phyloP scores from a whole-genome alignment of 2,797 vertebrate genomes.

The Oryzias dopingdopingensis region DNA sequence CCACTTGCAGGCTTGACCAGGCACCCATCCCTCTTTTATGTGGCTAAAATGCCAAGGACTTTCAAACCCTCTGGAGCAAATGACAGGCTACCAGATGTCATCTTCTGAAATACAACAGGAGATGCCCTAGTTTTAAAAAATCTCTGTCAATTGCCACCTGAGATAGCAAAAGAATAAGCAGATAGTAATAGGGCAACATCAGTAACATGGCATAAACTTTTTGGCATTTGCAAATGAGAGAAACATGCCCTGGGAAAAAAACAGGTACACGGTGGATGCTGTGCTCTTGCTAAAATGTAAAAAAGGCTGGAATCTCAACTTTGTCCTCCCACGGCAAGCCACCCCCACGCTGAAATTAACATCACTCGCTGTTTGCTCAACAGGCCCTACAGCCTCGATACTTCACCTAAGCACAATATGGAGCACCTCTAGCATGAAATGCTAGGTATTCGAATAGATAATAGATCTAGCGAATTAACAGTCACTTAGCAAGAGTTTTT shows the following conservation, averaged over 20 bases:
- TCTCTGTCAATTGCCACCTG: conserved; percentile 17
- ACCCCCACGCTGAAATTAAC: conserved; percentile 65
- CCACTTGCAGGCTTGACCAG: conserved; percentile 10
- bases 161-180: background rate
- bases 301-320: conserved; percentile 45
- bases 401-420: conserved; percentile 54
- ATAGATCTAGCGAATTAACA: conserved; percentile 71
- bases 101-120: background rate
- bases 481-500: conserved; percentile 65
- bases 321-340: conserved; percentile 57
- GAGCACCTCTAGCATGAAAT: conserved; percentile 64
- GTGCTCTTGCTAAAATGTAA: conserved; percentile 44
- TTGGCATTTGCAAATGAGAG: conserved; percentile 49
- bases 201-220: conserved; percentile 51
- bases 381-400: conserved; percentile 45
- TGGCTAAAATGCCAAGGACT: conserved; percentile 43
- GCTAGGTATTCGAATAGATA: conserved; percentile 53
- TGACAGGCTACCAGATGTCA: conserved; percentile 9
- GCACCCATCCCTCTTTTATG: conserved; percentile 15
- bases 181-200: conserved; percentile 46
- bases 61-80: conserved; percentile 35
- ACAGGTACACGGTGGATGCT: conserved; percentile 38
- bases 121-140: conserved; percentile 38
- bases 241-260: conserved; percentile 24
- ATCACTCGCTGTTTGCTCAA: conserved; percentile 55